Base-by-base conservation (phyloP, 92 coral and sea anemone genomes). In the Umimayanthus kanabou region DNA sequence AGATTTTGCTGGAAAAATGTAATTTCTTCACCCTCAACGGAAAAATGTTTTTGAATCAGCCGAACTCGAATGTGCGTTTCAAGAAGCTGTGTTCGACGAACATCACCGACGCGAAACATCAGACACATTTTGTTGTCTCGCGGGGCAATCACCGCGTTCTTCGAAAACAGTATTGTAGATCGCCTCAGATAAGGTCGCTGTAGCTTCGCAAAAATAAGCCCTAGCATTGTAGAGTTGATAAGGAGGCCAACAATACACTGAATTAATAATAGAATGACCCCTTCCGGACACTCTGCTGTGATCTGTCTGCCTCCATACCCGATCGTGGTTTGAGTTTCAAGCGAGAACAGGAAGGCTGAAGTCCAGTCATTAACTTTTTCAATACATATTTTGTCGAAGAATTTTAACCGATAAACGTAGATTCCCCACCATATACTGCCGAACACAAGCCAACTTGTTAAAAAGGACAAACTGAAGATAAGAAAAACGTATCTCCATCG, bases 381-480 rank as follows among this genome's bases (percentile, higher is more conserved):
- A 76, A 96, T 87, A 45, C 99, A 96, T 29, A 58, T 40, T 9
- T 88, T 86, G 43, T 83, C 33, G 53, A 77, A 81, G 75, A 89
- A 88, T 50, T 90, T 85, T 26, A 25, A 29, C 40, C 99, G 92
- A 29, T 91, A 94, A 47, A 75, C 42, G 76, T 94, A 93, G 29
- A 97, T 92, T 64, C 96, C 98, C 94, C 98, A 94, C 99, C 99
- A 97, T 13, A 97, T 88, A 9, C 95, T 76, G 4, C 97, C 99
- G 84, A 97, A 97, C 29, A 93, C 75, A 4, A 97, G 58, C 99
- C 99, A 97, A 66, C 98, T 92, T 6, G 90, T 89, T 15, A 97
- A 89, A 79, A 92, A 97, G 14, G 96, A 92, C 28, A 88, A 77
- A 14, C 98, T 85, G 58, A 97, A 97, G 9, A 97, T 80, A 1